A percentile compares a stretch with the other conserved stretches of the same genome.
Evolutionary conservation across 2,888 invertebrate species (phyloP).

Genomic region (Sphaerophoria taeniata): DNA sequence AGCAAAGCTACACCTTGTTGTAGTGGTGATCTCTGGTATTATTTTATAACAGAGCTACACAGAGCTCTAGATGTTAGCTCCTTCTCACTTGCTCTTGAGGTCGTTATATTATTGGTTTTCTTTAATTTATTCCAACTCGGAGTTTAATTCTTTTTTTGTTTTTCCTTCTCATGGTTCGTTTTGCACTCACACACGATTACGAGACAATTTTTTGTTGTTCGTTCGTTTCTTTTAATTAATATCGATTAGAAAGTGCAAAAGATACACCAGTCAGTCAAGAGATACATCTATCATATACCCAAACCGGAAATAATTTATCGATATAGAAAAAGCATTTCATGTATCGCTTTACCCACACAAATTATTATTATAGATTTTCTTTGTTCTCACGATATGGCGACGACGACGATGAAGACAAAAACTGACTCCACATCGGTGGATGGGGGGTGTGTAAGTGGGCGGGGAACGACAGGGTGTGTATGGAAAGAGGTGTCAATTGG

Average conservation of each 20-base stretch:
- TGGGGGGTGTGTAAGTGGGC: background rate
- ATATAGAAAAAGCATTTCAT: background rate
- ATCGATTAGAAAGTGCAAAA: constrained; percentile 68
- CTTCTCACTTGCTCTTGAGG: constrained; percentile 58
- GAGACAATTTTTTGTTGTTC: constrained; percentile 57
- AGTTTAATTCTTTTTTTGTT: constrained; percentile 7
- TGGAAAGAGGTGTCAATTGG: constrained; percentile 21
- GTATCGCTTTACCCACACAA: background rate
- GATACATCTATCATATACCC: constrained; percentile 11
- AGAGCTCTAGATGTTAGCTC: constrained; percentile 11
- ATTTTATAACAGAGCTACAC: background rate
- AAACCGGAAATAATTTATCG: constrained; percentile 53
- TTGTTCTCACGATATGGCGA: constrained; percentile 15
- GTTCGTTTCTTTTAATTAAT: constrained; percentile 60
- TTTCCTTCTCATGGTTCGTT: constrained; percentile 37
- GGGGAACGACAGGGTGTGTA: background rate
- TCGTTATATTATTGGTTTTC: constrained; percentile 54
- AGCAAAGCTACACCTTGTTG: constrained; percentile 23
- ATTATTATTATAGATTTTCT: constrained; percentile 38
- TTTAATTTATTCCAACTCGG: constrained; percentile 67
- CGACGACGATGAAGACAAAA: no score
- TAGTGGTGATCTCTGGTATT: constrained; percentile 37
- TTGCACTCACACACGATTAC: constrained; percentile 62
- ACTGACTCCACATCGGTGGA: background rate
- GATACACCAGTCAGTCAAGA: constrained; percentile 28